phyloP scores from a whole-genome alignment of 2,797 vertebrate genomes.

The Margarornis squamiger region DNA sequence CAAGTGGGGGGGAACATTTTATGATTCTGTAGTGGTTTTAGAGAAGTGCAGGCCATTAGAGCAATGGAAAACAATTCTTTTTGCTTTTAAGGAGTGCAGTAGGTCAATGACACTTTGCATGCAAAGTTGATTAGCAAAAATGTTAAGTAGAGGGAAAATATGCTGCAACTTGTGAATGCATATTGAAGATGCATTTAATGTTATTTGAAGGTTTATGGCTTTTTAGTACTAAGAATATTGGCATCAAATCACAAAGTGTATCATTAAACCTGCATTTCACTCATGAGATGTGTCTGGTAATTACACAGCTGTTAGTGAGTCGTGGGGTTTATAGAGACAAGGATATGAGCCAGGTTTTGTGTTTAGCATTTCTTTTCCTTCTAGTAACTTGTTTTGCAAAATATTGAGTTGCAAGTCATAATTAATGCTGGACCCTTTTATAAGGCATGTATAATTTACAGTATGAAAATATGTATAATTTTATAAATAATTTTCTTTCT shows the following conservation, averaged over 20 bases:
- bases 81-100: background rate
- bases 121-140: background rate
- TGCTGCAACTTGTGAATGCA: background rate
- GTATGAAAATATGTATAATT: background rate
- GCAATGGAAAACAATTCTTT: background rate
- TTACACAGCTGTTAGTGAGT: background rate
- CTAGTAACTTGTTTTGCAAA: background rate
- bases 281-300: background rate
- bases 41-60: background rate
- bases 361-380: background rate
- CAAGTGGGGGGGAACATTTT: background rate
- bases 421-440: background rate
- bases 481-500: background rate
- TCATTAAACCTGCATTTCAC: background rate
- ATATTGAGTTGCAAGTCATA: background rate
- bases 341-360: background rate
- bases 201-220: background rate
- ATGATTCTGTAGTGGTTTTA: background rate
- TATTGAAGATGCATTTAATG: background rate
- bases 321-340: background rate
- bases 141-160: background rate
- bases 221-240: background rate
- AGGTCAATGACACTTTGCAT: background rate
- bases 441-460: rapidly evolving
- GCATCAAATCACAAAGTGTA: background rate